These are phyloP conservation scores for Notodonta ziczac DNA, from an alignment of 2,888 invertebrate genomes.

Conservation along the genomic window DNA sequence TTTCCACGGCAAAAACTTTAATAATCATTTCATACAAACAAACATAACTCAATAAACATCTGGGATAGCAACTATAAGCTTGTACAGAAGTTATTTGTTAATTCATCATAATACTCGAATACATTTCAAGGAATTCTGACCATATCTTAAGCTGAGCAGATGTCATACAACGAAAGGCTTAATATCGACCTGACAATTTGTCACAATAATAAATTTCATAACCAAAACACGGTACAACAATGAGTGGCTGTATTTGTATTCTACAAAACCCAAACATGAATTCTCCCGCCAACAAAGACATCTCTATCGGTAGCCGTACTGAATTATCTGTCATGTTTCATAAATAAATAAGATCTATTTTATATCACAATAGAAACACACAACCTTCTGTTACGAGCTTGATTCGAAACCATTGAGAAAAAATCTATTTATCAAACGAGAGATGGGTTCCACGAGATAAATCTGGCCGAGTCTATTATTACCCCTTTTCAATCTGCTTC, in stretches of 20 bases:
- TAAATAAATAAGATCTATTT: conserved; percentile 79
- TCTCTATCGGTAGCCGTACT: conserved; percentile 77
- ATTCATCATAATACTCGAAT: conserved; percentile 45
- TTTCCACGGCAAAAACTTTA: background rate
- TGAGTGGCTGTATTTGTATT: conserved; percentile 63
- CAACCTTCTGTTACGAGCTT: conserved; percentile 59
- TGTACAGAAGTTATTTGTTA: conserved; percentile 11
- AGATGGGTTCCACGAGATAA: conserved; percentile 77
- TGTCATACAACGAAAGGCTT: conserved; percentile 70
- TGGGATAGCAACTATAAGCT: conserved; percentile 15
- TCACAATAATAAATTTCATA: conserved; percentile 80
- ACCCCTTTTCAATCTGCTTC: conserved; percentile 71
- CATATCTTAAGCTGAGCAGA: conserved; percentile 56
- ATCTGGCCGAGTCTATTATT: conserved; percentile 70
- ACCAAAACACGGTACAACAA: conserved; percentile 76
- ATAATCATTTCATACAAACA: conserved; percentile 14
- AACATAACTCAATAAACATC: conserved; percentile 25
- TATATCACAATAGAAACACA: conserved; percentile 72
- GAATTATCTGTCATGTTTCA: conserved; percentile 80
- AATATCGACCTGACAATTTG: conserved; percentile 75
- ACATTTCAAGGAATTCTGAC: conserved; percentile 54
- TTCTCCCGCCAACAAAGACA: conserved; percentile 74
- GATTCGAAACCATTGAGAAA: conserved; percentile 69
- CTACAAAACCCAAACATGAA: conserved; percentile 71
- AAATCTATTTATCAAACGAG: conserved; percentile 77